Percentiles rank a stretch among this genome's conserved stretches.
These are phyloP conservation scores for Brienomyrus brachyistius DNA, from an alignment of 2,113 vertebrate genomes.

Conservation along the genomic window DNA sequence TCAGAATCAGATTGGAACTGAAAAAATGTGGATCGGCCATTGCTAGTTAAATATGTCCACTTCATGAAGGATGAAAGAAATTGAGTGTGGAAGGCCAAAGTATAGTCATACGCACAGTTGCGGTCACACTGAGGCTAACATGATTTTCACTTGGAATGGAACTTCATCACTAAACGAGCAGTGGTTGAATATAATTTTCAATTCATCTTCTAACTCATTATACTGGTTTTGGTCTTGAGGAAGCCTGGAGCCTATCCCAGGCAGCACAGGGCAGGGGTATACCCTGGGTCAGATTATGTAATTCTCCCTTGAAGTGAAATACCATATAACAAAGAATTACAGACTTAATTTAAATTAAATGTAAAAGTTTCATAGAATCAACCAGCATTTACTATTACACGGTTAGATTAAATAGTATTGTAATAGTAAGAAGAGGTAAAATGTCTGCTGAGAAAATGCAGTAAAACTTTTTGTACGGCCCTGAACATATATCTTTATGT, in stretches of 20 bases:
- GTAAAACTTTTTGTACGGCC: background rate
- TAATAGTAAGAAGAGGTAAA: background rate
- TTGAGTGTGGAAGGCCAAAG: background rate
- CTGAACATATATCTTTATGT: background rate
- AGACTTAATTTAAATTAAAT: background rate
- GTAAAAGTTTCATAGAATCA: background rate
- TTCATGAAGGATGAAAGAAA: background rate
- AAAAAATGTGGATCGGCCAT: no score
- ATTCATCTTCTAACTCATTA: background rate
- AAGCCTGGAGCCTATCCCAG: background rate
- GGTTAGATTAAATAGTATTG: background rate
- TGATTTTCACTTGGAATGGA: background rate
- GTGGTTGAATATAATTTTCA: background rate
- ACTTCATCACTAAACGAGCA: background rate
- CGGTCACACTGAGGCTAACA: background rate
- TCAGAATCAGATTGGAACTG: no score
- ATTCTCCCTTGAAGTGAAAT: background rate
- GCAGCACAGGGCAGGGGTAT: background rate
- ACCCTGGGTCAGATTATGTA: background rate
- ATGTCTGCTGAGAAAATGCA: background rate
- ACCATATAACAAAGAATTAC: background rate
- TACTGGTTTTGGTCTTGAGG: background rate
- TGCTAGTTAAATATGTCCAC: background rate
- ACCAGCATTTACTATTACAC: background rate
- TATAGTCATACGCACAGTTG: background rate